These are phyloP conservation scores for Leptodactylus fuscus DNA, from an alignment of 2,113 vertebrate species.

Conservation along the genomic window DNA sequence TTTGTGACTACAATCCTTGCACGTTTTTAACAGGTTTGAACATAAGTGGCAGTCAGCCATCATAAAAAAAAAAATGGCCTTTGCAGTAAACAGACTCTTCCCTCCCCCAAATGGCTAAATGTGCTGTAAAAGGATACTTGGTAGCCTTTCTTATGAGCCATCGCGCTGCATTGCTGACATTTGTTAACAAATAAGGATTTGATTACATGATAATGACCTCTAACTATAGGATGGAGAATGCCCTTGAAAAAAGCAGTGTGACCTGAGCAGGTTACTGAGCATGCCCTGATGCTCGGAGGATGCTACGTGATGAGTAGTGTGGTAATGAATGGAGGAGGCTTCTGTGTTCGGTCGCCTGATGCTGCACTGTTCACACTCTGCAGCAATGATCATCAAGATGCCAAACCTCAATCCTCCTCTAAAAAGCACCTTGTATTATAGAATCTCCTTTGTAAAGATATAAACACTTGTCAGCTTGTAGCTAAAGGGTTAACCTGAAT, in stretches of 20 bases:
- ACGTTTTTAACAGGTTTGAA: too few relatives aligned
- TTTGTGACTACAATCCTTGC: too few relatives aligned
- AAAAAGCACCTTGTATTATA: not conserved
- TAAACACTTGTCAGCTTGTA: not conserved
- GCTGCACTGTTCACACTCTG: not conserved
- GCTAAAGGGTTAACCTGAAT: slow-evolving; percentile 36
- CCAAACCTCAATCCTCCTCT: not conserved
- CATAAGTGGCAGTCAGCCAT: too few relatives aligned
- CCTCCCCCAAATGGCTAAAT: too few relatives aligned
- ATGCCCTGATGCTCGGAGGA: not conserved
- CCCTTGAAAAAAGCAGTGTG: not conserved
- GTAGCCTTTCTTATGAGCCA: too few relatives aligned
- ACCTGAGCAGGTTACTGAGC: not conserved
- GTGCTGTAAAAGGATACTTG: too few relatives aligned
- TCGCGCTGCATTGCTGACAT: not conserved
- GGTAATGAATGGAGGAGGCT: slow-evolving; percentile 1
- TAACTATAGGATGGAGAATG: slow-evolving; percentile 7
- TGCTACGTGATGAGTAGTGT: slow-evolving; percentile 19
- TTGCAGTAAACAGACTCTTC: too few relatives aligned
- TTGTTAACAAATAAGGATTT: not conserved
- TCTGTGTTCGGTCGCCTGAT: not conserved
- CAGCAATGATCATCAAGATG: not conserved
- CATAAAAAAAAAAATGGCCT: too few relatives aligned
- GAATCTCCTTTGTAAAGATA: not conserved
- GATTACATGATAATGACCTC: not conserved